Conservation (phyloP, 2,797 vertebrate species). For the Microctenopoma lineatum region DNA sequence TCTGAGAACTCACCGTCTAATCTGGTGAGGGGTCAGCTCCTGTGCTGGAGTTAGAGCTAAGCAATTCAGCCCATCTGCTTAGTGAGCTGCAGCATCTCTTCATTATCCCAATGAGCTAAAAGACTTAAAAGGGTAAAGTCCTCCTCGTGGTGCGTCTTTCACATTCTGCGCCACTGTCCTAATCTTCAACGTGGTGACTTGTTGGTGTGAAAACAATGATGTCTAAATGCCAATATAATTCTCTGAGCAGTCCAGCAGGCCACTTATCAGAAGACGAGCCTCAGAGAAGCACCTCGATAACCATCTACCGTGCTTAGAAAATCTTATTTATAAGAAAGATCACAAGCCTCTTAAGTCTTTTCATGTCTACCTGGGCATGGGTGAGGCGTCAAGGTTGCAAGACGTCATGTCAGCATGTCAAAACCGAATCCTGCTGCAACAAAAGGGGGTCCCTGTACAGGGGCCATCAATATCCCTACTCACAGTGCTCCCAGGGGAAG, state of each 20-base stretch:
- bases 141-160: constrained; percentile 27
- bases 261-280: neutral
- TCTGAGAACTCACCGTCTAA: constrained; percentile 60
- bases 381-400: neutral
- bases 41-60: constrained; percentile 59
- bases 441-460: neutral
- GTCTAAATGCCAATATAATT: constrained; percentile 5
- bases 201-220: constrained; percentile 2
- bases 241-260: neutral
- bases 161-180: constrained; percentile 18
- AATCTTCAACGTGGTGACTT: constrained; percentile 8
- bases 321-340: neutral
- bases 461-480: constrained; percentile 19
- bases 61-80: constrained; percentile 68
- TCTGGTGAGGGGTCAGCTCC: constrained; percentile 40
- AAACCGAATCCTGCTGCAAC: neutral
- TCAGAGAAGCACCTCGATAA: neutral
- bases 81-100: constrained; percentile 69
- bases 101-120: constrained; percentile 71
- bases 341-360: neutral
- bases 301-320: no score
- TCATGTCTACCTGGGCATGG: neutral
- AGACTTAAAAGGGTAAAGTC: constrained; percentile 56
- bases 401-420: neutral
- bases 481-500: constrained; percentile 8